A percentile compares a stretch with the other conserved stretches of the same genome.
Evolutionary conservation across 37 sponge, comb jelly and placozoan species (phyloP).

Genomic region (Trichoplax adhaerens): DNA sequence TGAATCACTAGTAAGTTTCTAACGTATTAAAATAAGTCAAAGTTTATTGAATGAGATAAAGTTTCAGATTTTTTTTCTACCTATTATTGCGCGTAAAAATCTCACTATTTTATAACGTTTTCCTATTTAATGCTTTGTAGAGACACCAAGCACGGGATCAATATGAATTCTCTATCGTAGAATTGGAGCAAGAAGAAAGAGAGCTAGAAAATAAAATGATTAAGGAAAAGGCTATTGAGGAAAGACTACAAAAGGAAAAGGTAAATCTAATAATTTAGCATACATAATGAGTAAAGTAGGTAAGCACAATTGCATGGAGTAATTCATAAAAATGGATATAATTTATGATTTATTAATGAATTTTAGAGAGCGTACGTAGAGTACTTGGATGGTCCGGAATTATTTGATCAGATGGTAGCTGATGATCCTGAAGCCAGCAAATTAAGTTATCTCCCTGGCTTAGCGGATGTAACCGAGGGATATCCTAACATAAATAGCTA

Average conservation of each 20-base stretch:
- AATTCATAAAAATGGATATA: background rate
- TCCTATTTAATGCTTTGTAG: slow-evolving; percentile 8
- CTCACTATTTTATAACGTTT: too few species aligned
- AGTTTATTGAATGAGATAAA: too few species aligned
- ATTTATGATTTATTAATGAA: background rate
- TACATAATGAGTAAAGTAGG: background rate
- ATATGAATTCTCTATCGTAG: slow-evolving; percentile 37
- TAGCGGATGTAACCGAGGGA: slow-evolving; percentile 23
- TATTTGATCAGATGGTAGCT: slow-evolving; percentile 54
- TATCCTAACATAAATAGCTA: background rate
- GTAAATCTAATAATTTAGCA: slow-evolving; percentile 12
- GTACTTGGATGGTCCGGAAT: slow-evolving; percentile 31
- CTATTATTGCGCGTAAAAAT: too few species aligned
- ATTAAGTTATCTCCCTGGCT: slow-evolving; percentile 48
- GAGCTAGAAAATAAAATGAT: slow-evolving; percentile 30
- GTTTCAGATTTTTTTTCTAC: too few species aligned
- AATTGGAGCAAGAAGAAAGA: slow-evolving; percentile 49
- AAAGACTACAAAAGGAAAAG: slow-evolving; percentile 8
- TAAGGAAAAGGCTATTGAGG: slow-evolving; percentile 9
- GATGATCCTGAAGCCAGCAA: slow-evolving; percentile 58
- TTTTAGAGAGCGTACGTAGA: slow-evolving; percentile 71
- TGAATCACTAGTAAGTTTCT: slow-evolving; percentile 34
- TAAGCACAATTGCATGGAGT: background rate
- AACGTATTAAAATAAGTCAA: background rate
- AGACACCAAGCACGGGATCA: slow-evolving; percentile 28